A percentile compares a stretch with the other conserved stretches of the same genome.
Evolutionary conservation across 2,888 invertebrate genomes (phyloP).

Genomic region (Polydrusus cervinus): DNA sequence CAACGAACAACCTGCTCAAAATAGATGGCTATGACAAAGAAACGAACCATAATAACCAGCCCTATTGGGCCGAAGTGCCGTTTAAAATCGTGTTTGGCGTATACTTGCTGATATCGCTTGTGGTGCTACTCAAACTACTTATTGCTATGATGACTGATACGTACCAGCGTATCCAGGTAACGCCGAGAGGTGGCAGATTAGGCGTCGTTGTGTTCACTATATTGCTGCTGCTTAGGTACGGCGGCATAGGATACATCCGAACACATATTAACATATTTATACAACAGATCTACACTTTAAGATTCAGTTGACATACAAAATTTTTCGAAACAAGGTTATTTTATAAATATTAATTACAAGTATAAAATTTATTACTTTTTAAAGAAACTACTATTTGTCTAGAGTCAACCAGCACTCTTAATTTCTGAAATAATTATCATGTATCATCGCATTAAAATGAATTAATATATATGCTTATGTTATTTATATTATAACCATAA

Average conservation of each 20-base stretch:
- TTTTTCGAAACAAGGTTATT: too few relatives aligned
- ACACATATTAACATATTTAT: background rate
- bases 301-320: background rate
- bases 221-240: conserved; percentile 42
- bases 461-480: too few relatives aligned
- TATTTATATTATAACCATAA: too few relatives aligned
- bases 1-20: conserved; percentile 86
- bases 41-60: conserved; percentile 75
- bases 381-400: too few relatives aligned
- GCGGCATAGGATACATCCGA: conserved; percentile 17
- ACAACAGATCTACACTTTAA: background rate
- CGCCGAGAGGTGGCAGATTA: conserved; percentile 55
- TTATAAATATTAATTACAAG: too few relatives aligned
- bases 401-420: too few relatives aligned
- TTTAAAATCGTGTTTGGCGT: conserved; percentile 93
- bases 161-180: conserved; percentile 98
- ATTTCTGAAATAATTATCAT: too few relatives aligned
- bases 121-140: conserved; percentile 98
- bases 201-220: conserved; percentile 40
- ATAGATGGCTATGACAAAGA: conserved; percentile 75
- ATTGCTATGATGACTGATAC: conserved; percentile 99
- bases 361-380: too few relatives aligned
- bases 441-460: too few relatives aligned
- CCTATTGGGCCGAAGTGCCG: conserved; percentile 88
- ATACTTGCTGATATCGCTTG: conserved; percentile 99